phyloP scores from a whole-genome alignment of 2,113 vertebrate species.

The Cyphotilapia sp. region DNA sequence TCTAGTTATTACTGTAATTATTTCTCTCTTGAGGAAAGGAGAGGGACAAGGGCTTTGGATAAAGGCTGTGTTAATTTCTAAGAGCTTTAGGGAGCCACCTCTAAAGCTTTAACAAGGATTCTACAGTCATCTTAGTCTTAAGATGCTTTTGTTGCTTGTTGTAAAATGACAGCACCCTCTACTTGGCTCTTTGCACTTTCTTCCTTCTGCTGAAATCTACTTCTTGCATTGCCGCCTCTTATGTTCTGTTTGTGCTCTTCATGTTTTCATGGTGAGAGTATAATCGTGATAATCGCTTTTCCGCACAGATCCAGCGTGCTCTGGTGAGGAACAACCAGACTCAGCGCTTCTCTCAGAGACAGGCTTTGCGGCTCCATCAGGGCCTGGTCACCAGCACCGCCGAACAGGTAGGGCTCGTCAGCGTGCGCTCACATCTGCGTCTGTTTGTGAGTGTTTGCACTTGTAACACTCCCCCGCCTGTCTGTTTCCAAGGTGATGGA shows the following conservation, averaged over 20 bases:
- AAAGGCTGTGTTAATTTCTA: not conserved
- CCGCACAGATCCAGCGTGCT: slow-evolving; percentile 82
- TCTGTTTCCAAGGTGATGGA: slow-evolving; percentile 78
- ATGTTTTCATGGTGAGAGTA: not conserved
- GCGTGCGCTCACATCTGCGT: not conserved
- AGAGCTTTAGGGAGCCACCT: not conserved
- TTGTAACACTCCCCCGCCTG: not conserved
- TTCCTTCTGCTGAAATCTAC: not conserved
- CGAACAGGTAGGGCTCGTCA: slow-evolving; percentile 46
- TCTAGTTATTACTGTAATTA: not conserved
- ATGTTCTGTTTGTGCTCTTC: not conserved
- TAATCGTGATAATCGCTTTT: not conserved
- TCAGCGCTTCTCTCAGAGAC: slow-evolving; percentile 82
- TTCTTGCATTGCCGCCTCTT: not conserved
- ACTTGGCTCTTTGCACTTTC: not conserved
- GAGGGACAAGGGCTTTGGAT: not conserved
- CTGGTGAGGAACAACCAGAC: slow-evolving; percentile 88
- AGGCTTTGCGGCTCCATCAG: slow-evolving; percentile 87
- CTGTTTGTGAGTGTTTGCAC: not conserved
- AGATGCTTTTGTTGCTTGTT: not conserved
- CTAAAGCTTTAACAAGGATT: not conserved
- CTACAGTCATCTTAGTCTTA: not conserved
- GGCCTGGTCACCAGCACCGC: slow-evolving; percentile 86
- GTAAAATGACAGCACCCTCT: not conserved
- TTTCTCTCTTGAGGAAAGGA: not conserved